These are phyloP conservation scores for Malthinus flaveolus DNA, from an alignment of 2,888 invertebrate genomes.

Conservation along the genomic window DNA sequence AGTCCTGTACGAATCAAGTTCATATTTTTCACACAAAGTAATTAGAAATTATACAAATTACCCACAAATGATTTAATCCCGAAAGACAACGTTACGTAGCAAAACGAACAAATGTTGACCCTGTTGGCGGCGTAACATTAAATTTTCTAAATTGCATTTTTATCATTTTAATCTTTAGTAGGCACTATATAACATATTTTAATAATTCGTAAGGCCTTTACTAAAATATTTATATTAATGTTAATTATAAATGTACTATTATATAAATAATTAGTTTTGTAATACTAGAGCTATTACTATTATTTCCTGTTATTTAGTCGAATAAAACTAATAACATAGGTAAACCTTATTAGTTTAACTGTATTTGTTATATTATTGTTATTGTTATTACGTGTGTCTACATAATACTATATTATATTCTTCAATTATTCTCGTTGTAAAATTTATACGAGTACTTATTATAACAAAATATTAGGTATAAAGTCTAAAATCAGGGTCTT, in stretches of 20 bases:
- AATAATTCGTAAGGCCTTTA: constrained; percentile 1
- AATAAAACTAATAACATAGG: constrained; percentile 43
- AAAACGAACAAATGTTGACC: no score
- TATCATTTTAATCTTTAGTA: not conserved
- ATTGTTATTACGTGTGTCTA: constrained; percentile 39
- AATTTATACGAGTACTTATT: constrained; percentile 20
- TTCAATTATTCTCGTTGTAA: constrained; percentile 26
- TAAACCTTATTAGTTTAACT: constrained; percentile 33
- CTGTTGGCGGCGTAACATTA: no score
- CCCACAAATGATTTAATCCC: no score
- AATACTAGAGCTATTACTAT: constrained; percentile 41
- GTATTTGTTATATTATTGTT: constrained; percentile 41
- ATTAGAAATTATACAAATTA: no score
- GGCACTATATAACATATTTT: constrained; percentile 6
- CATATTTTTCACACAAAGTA: no score
- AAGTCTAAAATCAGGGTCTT: constrained; percentile 16
- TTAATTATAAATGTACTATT: constrained; percentile 8
- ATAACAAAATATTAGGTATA: constrained; percentile 21
- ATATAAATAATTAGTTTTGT: constrained; percentile 33
- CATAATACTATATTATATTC: constrained; percentile 26
- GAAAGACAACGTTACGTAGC: no score
- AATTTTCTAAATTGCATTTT: no score
- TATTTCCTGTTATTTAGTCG: constrained; percentile 42
- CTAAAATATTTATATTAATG: not conserved
- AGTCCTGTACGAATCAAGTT: no score